Conservation (phyloP, 2,113 vertebrate genomes). For the Alouatta palliata region DNA sequence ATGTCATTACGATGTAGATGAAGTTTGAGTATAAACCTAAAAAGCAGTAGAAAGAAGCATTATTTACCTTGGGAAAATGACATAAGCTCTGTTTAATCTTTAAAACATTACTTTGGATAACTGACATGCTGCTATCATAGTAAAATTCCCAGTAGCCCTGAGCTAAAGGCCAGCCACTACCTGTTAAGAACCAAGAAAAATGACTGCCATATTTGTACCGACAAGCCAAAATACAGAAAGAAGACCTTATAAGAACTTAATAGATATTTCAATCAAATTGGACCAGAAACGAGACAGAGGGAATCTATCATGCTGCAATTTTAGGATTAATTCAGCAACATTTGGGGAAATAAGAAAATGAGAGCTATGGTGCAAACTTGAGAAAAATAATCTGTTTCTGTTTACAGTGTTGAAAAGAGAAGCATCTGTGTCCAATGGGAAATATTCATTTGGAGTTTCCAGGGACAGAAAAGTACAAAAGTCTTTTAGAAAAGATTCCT, state of each 20-base stretch:
- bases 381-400: not conserved
- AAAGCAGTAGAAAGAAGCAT: not conserved
- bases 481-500: not conserved
- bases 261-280: not conserved
- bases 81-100: not conserved
- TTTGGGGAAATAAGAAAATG: not conserved
- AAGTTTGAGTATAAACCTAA: no score
- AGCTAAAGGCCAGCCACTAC: no score
- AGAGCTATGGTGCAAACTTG: accelerated
- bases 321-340: not conserved
- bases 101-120: not conserved
- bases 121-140: not conserved
- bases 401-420: not conserved
- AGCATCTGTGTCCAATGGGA: not conserved
- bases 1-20: not conserved
- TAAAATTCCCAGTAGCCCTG: not conserved
- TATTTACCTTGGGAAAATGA: not conserved
- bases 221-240: not conserved
- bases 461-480: not conserved
- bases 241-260: not conserved
- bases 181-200: not conserved
- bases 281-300: not conserved
- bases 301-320: no score
- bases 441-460: accelerated
- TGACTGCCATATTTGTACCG: not conserved